phyloP scores from a whole-genome alignment of 2,888 invertebrate species.

The Girardia tigrina region DNA sequence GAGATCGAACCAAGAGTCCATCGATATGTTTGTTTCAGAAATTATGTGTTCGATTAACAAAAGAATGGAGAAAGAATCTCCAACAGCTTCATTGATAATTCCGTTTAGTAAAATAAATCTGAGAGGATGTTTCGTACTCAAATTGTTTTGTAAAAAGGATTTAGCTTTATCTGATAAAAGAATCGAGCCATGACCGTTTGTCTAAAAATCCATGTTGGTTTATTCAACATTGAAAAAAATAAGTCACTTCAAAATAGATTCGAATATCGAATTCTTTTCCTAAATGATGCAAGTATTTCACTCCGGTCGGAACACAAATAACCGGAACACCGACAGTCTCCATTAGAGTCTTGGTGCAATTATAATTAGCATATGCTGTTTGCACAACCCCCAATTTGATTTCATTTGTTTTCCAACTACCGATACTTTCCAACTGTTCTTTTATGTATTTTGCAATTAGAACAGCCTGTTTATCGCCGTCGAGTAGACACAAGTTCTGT shows the following conservation, averaged over 20 bases:
- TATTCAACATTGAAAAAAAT: not conserved
- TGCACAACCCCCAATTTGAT: constrained; percentile 70
- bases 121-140: not conserved
- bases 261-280: constrained; percentile 72
- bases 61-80: constrained; percentile 90
- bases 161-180: constrained; percentile 35
- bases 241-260: constrained; percentile 83
- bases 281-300: constrained; percentile 70
- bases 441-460: constrained; percentile 28
- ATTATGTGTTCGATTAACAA: constrained; percentile 79
- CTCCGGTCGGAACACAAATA: constrained; percentile 79
- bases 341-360: constrained; percentile 74
- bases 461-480: constrained; percentile 26
- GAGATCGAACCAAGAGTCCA: constrained; percentile 64
- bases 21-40: constrained; percentile 59
- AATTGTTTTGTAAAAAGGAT: not conserved
- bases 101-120: not conserved
- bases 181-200: constrained; percentile 91
- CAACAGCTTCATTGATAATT: constrained; percentile 53
- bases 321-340: constrained; percentile 63
- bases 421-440: constrained; percentile 21
- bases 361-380: constrained; percentile 96
- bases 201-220: constrained; percentile 47
- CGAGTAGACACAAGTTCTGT: not conserved
- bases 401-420: not conserved